Conservation (phyloP, 1,140 invertebrate species). For the Acromyrmex charruanus region DNA sequence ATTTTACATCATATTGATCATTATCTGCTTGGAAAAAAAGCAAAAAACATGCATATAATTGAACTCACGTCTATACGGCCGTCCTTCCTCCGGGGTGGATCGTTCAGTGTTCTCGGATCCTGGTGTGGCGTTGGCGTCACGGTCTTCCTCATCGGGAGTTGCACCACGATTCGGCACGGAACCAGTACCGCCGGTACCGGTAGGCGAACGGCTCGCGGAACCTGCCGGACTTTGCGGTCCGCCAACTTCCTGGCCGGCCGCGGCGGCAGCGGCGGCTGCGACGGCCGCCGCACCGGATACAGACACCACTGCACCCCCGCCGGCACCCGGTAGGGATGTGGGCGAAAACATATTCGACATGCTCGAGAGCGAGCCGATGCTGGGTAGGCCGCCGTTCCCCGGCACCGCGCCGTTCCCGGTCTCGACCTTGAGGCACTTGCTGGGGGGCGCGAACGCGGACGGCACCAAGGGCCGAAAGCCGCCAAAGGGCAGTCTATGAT, state of each 20-base stretch:
- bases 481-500: conserved; percentile 85
- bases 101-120: conserved; percentile 87
- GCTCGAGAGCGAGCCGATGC: conserved; percentile 82
- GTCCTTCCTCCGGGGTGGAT: conserved; percentile 87
- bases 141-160: conserved; percentile 85
- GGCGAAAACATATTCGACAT: conserved; percentile 86
- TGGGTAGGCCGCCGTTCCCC: conserved; percentile 80
- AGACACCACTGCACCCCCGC: conserved; percentile 66
- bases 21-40: not conserved
- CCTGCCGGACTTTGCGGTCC: no score
- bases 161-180: conserved; percentile 78
- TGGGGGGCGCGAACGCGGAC: conserved; percentile 87
- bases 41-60: not conserved
- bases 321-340: conserved; percentile 79
- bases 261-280: conserved; percentile 8
- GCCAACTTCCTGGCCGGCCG: no score
- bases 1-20: not conserved
- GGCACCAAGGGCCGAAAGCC: conserved; percentile 85
- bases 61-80: conserved; percentile 87
- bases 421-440: conserved; percentile 87
- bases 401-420: conserved; percentile 80
- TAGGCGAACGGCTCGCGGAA: no score
- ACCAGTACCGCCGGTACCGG: conserved; percentile 42
- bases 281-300: no score
- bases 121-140: conserved; percentile 87